Evolutionary conservation across 2,888 invertebrate species (phyloP).

Genomic region (Pseudoips prasinana): DNA sequence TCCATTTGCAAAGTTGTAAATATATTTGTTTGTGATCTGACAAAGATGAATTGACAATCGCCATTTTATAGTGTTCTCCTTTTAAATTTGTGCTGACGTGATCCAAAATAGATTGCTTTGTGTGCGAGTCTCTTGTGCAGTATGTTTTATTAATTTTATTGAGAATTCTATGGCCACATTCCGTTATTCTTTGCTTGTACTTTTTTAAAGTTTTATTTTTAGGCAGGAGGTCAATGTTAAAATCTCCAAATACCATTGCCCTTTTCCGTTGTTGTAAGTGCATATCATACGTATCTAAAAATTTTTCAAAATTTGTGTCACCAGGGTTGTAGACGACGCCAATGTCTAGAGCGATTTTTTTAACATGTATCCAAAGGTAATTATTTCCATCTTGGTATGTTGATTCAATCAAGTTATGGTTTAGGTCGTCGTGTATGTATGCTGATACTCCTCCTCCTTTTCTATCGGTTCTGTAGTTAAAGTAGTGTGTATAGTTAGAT

Average conservation of each 20-base stretch:
- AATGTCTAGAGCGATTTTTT: constrained; percentile 1
- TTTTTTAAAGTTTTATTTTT: not conserved
- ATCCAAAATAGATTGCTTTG: not conserved
- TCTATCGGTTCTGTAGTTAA: constrained; percentile 3
- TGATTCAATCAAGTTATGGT: constrained; percentile 2
- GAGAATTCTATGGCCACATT: not conserved
- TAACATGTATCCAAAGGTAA: constrained; percentile 5
- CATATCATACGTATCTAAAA: not conserved
- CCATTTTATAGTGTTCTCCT: not conserved
- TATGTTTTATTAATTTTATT: not conserved
- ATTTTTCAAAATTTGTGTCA: not conserved
- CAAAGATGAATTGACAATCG: constrained; percentile 3
- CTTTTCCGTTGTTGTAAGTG: not conserved
- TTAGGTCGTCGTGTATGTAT: constrained; percentile 3
- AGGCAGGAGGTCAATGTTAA: constrained; percentile 1
- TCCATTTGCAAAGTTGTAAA: constrained; percentile 1
- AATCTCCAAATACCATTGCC: constrained; percentile 2
- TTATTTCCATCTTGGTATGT: constrained; percentile 4
- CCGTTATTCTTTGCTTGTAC: not conserved
- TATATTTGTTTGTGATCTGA: constrained; percentile 8
- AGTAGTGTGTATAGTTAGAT: constrained; percentile 4
- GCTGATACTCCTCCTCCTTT: constrained; percentile 6
- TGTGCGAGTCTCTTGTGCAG: not conserved
- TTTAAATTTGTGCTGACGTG: not conserved
- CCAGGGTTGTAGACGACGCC: too few relatives aligned